phyloP scores from a whole-genome alignment of 2,113 vertebrate species.

The Hypocryptadius cinnamomeus region DNA sequence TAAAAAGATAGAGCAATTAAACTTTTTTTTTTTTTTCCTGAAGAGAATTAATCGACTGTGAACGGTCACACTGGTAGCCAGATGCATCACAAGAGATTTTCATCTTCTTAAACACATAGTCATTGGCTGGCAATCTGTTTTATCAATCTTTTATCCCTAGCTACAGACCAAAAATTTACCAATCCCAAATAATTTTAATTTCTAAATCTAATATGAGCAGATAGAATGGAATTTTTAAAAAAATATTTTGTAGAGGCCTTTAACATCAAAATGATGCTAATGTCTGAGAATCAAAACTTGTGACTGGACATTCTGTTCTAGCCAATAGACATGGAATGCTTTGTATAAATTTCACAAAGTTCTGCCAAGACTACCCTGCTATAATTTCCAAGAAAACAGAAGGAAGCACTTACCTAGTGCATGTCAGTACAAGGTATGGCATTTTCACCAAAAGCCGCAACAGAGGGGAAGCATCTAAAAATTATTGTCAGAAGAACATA shows the following conservation, averaged over 20 bases:
- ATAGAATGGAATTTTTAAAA: background rate
- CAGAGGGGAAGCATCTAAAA: background rate
- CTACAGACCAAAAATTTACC: background rate
- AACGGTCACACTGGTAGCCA: background rate
- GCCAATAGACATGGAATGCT: background rate
- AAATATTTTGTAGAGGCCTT: background rate
- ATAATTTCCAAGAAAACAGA: background rate
- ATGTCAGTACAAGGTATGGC: background rate
- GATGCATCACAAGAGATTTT: slow-evolving; percentile 7
- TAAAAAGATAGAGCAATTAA: slow-evolving; percentile 52
- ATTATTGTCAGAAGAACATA: background rate
- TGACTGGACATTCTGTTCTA: background rate
- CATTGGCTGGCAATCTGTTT: background rate
- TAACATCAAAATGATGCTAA: background rate
- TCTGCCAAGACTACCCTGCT: background rate
- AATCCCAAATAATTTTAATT: background rate
- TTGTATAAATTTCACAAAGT: background rate
- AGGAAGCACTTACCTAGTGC: background rate
- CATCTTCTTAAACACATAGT: background rate
- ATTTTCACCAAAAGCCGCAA: background rate
- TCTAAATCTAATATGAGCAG: background rate
- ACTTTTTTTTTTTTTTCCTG: background rate
- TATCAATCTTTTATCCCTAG: background rate
- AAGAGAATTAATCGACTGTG: slow-evolving; percentile 16
- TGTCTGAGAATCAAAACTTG: background rate